Evolutionary conservation across 1,140 invertebrate genomes (phyloP).

Genomic region (Zaprionus ornatus): DNA sequence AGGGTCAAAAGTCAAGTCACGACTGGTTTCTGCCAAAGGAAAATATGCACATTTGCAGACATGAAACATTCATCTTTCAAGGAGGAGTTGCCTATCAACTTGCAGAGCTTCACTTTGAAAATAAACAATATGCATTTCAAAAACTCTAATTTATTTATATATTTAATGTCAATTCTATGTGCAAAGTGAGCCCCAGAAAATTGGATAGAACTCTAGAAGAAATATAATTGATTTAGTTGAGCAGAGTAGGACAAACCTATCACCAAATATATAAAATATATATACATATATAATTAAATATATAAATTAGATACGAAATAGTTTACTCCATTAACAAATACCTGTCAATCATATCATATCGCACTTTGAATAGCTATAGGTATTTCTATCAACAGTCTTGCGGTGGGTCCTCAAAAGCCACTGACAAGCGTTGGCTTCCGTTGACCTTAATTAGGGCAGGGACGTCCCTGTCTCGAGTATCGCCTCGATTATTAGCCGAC

Average conservation of each 20-base stretch:
- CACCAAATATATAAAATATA: no score
- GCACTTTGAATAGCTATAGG: neutral
- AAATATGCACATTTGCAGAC: neutral
- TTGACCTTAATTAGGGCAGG: conserved; percentile 55
- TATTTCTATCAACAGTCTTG: conserved; percentile 7
- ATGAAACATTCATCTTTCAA: neutral
- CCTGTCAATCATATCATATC: neutral
- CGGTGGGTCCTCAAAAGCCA: conserved; percentile 47
- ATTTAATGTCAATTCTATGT: no score
- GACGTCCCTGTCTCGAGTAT: conserved; percentile 13
- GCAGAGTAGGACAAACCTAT: no score
- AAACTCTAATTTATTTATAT: no score
- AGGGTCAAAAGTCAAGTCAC: conserved; percentile 59
- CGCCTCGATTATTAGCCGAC: conserved; percentile 49
- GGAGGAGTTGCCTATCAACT: neutral
- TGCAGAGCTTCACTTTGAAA: neutral
- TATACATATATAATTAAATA: no score
- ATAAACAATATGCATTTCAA: neutral
- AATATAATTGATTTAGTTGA: no score
- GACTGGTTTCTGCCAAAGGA: neutral
- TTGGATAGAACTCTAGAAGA: no score
- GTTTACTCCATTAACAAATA: no score
- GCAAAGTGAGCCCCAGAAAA: no score
- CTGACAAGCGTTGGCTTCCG: conserved; percentile 70
- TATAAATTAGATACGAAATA: no score